Percentiles rank a stretch among this genome's conserved stretches.
phyloP scores from a whole-genome alignment of 2,113 vertebrate genomes.

The Tichodroma muraria region DNA sequence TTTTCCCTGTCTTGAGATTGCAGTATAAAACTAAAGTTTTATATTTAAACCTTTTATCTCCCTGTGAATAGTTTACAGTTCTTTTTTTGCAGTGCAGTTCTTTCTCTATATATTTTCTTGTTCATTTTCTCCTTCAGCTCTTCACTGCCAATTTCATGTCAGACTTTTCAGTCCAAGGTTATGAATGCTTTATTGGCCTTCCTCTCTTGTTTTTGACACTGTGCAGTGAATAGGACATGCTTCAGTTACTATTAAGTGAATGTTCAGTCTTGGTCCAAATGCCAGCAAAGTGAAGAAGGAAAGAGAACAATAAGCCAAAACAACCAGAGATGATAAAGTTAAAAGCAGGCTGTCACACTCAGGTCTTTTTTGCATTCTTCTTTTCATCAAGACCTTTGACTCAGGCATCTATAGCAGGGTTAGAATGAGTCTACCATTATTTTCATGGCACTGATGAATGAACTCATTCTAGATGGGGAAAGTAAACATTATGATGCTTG shows the following conservation, averaged over 20 bases:
- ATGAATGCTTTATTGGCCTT: background rate
- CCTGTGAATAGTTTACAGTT: background rate
- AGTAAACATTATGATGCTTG: constrained; percentile 34
- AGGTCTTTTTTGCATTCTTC: background rate
- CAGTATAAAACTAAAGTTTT: too few species aligned
- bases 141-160: background rate
- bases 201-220: background rate
- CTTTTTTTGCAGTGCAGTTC: background rate
- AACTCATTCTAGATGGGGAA: background rate
- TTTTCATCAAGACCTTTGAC: constrained; percentile 9
- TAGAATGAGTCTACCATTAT: background rate
- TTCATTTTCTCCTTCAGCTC: background rate
- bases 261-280: background rate
- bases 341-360: background rate
- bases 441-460: background rate
- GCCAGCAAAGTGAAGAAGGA: background rate
- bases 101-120: background rate
- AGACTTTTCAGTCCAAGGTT: background rate
- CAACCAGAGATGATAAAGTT: background rate
- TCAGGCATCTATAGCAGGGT: background rate
- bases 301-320: background rate
- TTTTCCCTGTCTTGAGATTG: too few species aligned
- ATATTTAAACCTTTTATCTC: too few species aligned
- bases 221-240: background rate
- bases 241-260: background rate